Conservation (phyloP, 2,888 invertebrate species). For the Leptogaster cylindrica region DNA sequence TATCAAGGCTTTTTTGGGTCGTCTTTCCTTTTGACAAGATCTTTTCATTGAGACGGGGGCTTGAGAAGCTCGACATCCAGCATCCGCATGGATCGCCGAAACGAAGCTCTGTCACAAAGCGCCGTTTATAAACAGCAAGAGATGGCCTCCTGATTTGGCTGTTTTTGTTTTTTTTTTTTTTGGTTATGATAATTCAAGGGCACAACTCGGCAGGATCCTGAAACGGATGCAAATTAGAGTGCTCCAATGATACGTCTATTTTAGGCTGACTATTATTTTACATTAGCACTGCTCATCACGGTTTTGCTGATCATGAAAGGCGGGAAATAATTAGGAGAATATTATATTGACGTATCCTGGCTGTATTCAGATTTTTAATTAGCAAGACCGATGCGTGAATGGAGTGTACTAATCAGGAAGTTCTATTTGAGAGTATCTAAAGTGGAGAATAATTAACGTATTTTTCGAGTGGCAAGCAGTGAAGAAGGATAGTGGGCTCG, state of each 20-base stretch:
- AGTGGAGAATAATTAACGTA: slow-evolving; percentile 14
- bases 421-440: slow-evolving; percentile 12
- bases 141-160: slow-evolving; percentile 4
- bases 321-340: slow-evolving; percentile 9
- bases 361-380: not conserved
- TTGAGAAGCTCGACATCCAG: slow-evolving; percentile 31
- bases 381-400: not conserved
- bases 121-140: not conserved
- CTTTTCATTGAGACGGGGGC: slow-evolving; percentile 22
- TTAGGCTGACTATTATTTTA: slow-evolving; percentile 7
- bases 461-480: not conserved
- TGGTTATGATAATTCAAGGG: not conserved
- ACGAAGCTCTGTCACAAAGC: slow-evolving; percentile 4
- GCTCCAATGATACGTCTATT: slow-evolving; percentile 35
- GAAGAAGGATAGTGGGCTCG: slow-evolving; percentile 7
- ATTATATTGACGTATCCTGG: not conserved
- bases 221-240: slow-evolving; percentile 24
- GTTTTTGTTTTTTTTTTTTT: too few species aligned
- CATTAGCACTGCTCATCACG: slow-evolving; percentile 6
- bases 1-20: slow-evolving; percentile 28
- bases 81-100: slow-evolving; percentile 29
- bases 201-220: not conserved
- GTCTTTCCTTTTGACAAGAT: slow-evolving; percentile 1
- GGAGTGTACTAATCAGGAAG: slow-evolving; percentile 24
- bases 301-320: not conserved